Percentiles rank a stretch among this genome's conserved stretches.
Evolutionary conservation across 1,140 invertebrate species (phyloP).

Genomic region (Harlomillsia oculata): DNA sequence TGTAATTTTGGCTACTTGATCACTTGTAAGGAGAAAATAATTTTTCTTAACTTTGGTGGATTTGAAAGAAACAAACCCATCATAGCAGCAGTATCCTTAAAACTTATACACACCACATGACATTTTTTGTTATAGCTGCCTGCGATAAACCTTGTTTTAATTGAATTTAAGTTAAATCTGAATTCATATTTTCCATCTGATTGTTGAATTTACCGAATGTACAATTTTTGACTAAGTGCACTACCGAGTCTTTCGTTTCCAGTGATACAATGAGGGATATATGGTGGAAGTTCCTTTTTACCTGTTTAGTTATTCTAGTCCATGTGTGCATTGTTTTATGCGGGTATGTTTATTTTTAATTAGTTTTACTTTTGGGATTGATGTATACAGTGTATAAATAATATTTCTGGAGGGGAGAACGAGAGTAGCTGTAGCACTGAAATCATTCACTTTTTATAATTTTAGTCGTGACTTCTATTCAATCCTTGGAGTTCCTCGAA

Average conservation of each 20-base stretch:
- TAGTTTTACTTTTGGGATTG: background rate
- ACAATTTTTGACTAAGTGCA: background rate
- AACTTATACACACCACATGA: no score
- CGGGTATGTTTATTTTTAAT: conserved; percentile 15
- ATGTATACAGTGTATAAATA: background rate
- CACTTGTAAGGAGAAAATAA: no score
- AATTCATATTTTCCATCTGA: background rate
- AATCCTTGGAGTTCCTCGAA: conserved; percentile 74
- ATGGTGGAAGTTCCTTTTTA: conserved; percentile 14
- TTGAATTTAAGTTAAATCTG: background rate
- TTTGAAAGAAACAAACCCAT: no score
- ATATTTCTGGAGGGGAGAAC: no score
- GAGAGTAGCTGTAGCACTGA: no score
- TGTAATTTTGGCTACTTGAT: no score
- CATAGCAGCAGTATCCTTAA: no score
- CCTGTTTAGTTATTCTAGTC: conserved; percentile 17
- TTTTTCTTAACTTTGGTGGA: no score
- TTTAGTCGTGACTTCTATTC: conserved; percentile 87
- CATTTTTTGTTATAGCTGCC: background rate
- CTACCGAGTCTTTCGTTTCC: background rate
- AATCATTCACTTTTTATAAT: conserved; percentile 26
- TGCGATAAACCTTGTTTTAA: background rate
- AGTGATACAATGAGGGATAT: conserved; percentile 6
- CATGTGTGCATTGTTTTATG: conserved; percentile 25
- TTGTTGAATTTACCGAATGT: background rate